Evolutionary conservation across 1,140 invertebrate species (phyloP), one percentile per base, ranked within the genome.

Genomic region (Drosophila cardini): DNA sequence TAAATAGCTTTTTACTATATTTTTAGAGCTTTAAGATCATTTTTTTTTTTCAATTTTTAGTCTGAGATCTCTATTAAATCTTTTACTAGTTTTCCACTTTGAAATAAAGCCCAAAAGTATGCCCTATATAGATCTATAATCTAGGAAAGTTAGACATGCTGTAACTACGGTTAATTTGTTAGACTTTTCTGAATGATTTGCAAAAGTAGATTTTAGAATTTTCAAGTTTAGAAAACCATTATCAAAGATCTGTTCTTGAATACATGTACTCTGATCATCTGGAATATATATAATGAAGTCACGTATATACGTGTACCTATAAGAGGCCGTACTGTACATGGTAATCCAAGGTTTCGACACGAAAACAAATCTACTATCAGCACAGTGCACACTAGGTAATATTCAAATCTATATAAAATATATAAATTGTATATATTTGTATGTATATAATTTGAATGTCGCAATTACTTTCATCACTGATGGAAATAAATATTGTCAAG

Each of bases 381-480:
- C 38, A 38, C 11, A 13, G 38, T 36, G 43, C 21, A 30, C 8
- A 58, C 40, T 53, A 67, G 43, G 63, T 57, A 64, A 43, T 64
- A 9, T 9, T 32, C 11, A 18, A 40, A 42, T 45, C 9, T 55
- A 45, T 55, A 55, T 65, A 34, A n/a, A 26, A n/a, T 38, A n/a
- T 50, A 50, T 13, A 16, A 43, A n/a, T n/a, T n/a, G n/a, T n/a
- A n/a, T 11, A 21, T 10, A 18, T 52, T 11, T 65, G 38, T 76
- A 16, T 70, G 61, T 73, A 60, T 43, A 45, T 26, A 4, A 26
- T 26, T 36, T 40, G 15, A 32, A 38, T 84, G 80, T 84, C 76
- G 76, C 60, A 86, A 81, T 78, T 82, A 87, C 76, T 84, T 83
- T 89, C 77, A 80, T 84, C 70, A 83, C 67, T 75, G 45, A 52